Evolutionary conservation across 2,113 vertebrate genomes (phyloP), one percentile per base, ranked within the genome.

Genomic region (Lepidothrix coronata): DNA sequence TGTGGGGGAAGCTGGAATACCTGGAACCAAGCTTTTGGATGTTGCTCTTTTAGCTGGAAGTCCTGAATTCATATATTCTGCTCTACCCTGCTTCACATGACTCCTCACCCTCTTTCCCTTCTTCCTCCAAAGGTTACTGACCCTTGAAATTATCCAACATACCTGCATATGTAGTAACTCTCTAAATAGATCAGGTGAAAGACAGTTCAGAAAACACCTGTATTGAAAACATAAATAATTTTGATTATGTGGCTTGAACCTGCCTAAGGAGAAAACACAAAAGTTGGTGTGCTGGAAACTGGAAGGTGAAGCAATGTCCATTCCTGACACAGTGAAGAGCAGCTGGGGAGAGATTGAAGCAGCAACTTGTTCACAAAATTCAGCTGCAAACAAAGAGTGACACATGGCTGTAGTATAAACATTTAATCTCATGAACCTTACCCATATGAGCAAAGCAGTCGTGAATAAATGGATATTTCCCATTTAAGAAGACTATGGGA

Each of bases 151-250:
- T 67, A 27, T 70, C 31, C 44, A 82, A 14, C 35, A 30, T 3
- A 28, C 1, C 4, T 46, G 2, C 35, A 35, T 12, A 13, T 4
- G 2, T 0, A 23, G 8, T 8, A 27, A 31, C 8, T 52, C 21
- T 33, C 11, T 65, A 22, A n/a, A 41, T 17, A 49, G 28, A 20
- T 35, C 4, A 44, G 14, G 8, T 22, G 19, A 61, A 57, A 76
- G 5, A n/a, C 12, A 57, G 16, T 9, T 65, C 54, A 41, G 51
- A 62, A 74, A 87, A 49, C 22, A 43, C 3, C 11, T 65, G 7
- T 23, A 28, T 2, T 51, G 46, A 25, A 71, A 71, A 15, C 1
- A 15, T 1, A 8, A 30, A 66, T 55, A 18, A 39, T 23, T 55
- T 22, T 22, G 35, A 22, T 52, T 39, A 8, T 9, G 6, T 20